Evolutionary conservation across 2,113 vertebrate genomes (phyloP), one percentile per base, ranked within the genome.

Genomic region (Lucifuga dentata): DNA sequence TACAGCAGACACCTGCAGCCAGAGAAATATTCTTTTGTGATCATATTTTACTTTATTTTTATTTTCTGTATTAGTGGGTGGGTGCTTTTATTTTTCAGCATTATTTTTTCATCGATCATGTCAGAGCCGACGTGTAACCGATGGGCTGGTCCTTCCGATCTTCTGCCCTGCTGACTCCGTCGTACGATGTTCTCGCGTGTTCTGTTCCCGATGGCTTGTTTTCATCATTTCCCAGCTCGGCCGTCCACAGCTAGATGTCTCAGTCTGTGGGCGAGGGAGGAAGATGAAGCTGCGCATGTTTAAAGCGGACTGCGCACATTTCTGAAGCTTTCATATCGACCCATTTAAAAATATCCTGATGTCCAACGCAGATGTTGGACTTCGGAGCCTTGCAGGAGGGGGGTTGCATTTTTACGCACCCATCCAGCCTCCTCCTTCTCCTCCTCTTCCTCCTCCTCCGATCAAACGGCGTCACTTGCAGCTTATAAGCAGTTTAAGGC

Each of bases 161-260:
- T 78, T 78, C 72, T 66, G 56, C 6, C 32, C 1, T 5, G 50
- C 48, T 61, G 24, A 5, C 59, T 48, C 53, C 2, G 68, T 76
- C 81, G 52, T 72, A 66, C 66, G 77, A 86, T 68, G 62, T 13
- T 85, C 88, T 86, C 83, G 73, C 75, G 83, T 67, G 84, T 83
- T 88, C 78, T 77, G 63, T 45, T 70, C 78, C 38, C 85, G 41
- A 24, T 38, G 72, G n/a, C 65, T 84, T 80, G 80, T 85, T 86
- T 78, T 86, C 78, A 61, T 79, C 80, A 15, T 8, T 53, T 26
- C 43, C 33, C 60, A 50, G 59, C 57, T 44, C 77, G 5, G 50
- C 64, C 56, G 44, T 32, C 53, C 36, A 11, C 68, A 9, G 63
- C 40, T 12, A 1, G 44, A 43, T 21, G 59, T 23, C 24, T 77